Percentiles rank a stretch among this genome's conserved stretches.
Evolutionary conservation across 2,113 vertebrate species (phyloP).

Genomic region (Laticauda colubrina): DNA sequence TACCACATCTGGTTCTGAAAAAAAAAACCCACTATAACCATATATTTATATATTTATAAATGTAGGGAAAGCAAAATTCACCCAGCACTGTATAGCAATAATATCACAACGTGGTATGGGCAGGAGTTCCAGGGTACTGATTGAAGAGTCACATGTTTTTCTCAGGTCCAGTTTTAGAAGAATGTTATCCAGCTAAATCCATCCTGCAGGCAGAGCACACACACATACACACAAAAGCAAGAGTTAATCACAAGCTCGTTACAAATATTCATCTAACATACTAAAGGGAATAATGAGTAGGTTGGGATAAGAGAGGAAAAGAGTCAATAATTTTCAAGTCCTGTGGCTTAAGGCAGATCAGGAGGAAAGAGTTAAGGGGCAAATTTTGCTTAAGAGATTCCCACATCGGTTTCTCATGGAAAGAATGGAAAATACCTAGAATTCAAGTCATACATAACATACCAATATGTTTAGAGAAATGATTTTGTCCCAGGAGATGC

Average conservation of each 20-base stretch:
- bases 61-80: background rate
- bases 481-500: background rate
- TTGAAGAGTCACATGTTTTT: background rate
- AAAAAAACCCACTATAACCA: background rate
- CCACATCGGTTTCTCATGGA: background rate
- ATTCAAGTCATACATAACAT: background rate
- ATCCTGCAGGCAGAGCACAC: background rate
- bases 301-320: background rate
- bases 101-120: background rate
- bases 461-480: background rate
- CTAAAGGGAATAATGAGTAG: background rate
- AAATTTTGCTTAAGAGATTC: too few species aligned
- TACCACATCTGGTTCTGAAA: background rate
- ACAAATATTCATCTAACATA: background rate
- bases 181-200: background rate
- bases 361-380: background rate
- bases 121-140: background rate
- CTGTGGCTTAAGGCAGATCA: background rate
- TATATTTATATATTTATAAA: background rate
- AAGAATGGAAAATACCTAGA: background rate
- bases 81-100: background rate
- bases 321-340: background rate
- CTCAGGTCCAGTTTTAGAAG: background rate
- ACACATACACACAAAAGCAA: background rate
- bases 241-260: background rate